Evolutionary conservation across 2,113 vertebrate species (phyloP).

Genomic region (Phylloscopus trochilus): DNA sequence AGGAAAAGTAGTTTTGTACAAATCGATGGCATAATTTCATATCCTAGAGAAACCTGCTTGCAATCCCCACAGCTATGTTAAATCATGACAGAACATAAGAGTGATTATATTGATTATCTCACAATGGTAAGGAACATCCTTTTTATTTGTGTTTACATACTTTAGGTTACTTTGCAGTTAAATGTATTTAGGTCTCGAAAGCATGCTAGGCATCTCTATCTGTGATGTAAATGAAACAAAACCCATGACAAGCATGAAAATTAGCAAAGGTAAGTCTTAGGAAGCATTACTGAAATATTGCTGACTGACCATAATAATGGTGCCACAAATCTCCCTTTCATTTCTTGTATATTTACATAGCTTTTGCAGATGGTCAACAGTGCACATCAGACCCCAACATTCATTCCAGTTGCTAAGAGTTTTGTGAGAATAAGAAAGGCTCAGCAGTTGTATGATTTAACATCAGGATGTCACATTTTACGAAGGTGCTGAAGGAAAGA

Average conservation of each 20-base stretch:
- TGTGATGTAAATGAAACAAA: slow-evolving; percentile 39
- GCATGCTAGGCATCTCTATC: slow-evolving; percentile 8
- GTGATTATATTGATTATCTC: neutral
- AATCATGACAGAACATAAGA: neutral
- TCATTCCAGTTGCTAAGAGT: neutral
- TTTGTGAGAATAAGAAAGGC: slow-evolving; percentile 1
- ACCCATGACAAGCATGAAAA: slow-evolving; percentile 19
- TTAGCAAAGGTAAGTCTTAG: slow-evolving; percentile 30
- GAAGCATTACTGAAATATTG: slow-evolving; percentile 1
- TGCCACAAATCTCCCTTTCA: slow-evolving; percentile 6
- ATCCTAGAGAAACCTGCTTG: slow-evolving; percentile 23
- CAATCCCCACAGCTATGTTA: neutral
- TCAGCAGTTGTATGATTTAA: neutral
- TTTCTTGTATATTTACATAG: neutral
- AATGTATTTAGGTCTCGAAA: neutral
- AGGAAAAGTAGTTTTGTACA: slow-evolving; percentile 2
- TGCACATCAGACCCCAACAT: neutral
- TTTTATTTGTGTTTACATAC: neutral
- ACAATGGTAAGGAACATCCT: neutral
- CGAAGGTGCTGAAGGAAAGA: neutral
- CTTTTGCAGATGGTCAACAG: slow-evolving; percentile 22
- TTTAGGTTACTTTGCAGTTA: neutral
- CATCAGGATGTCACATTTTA: neutral
- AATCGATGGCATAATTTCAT: neutral
- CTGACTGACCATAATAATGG: neutral